Evolutionary conservation across 2,888 invertebrate species (phyloP).

Genomic region (Dicyrtoma fusca): DNA sequence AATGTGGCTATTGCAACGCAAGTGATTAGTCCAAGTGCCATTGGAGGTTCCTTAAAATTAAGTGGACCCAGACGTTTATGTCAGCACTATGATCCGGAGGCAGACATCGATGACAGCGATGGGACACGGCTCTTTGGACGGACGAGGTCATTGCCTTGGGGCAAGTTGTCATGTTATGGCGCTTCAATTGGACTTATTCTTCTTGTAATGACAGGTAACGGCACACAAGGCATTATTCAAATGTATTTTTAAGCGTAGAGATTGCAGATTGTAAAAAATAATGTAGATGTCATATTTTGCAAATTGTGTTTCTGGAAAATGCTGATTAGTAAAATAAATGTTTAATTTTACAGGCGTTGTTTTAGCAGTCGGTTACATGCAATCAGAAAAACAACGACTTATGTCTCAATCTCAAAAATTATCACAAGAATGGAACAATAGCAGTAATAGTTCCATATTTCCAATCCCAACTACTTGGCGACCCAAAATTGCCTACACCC

Average conservation of each 20-base stretch:
- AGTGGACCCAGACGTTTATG: constrained; percentile 40
- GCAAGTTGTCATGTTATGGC: constrained; percentile 46
- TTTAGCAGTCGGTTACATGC: constrained; percentile 52
- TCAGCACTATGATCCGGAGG: constrained; percentile 43
- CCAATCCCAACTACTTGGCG: constrained; percentile 3
- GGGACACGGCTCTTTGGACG: constrained; percentile 34
- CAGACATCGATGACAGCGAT: constrained; percentile 47
- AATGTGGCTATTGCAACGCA: constrained; percentile 55
- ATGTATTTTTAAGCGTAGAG: background rate
- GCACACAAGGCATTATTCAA: background rate
- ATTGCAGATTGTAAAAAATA: background rate
- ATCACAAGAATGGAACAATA: constrained; percentile 38
- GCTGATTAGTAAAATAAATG: background rate
- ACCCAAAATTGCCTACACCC: constrained; percentile 27
- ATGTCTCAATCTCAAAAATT: constrained; percentile 44
- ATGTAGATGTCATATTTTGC: background rate
- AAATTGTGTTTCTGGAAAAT: too few species aligned
- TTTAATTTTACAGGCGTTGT: constrained; percentile 43
- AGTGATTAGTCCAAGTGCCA: constrained; percentile 52
- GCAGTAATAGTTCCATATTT: too few species aligned
- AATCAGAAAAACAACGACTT: constrained; percentile 49
- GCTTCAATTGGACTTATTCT: constrained; percentile 44
- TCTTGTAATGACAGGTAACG: constrained; percentile 51
- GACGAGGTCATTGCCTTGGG: constrained; percentile 40
- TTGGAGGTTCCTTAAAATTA: constrained; percentile 47